Conservation (phyloP, 2,113 vertebrate genomes). For the Neolamprologus variostigma region DNA sequence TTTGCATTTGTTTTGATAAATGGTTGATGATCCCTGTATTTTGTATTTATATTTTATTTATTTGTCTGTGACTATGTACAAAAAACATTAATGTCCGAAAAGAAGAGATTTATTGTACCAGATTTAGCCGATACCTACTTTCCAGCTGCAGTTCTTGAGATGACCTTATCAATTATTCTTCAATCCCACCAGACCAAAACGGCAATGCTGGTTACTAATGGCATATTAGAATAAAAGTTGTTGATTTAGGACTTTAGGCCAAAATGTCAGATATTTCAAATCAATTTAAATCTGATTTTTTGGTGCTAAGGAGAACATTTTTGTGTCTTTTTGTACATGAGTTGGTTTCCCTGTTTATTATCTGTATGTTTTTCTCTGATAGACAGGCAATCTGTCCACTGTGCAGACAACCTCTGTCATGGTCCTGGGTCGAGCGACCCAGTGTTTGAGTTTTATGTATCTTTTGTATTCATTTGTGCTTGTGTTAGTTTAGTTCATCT, state of each 20-base stretch:
- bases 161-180: neutral
- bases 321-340: neutral
- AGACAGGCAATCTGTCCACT: neutral
- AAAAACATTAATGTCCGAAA: neutral
- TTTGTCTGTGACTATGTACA: neutral
- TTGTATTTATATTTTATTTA: neutral
- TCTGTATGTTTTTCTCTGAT: neutral
- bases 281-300: neutral
- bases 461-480: neutral
- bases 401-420: neutral
- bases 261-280: neutral
- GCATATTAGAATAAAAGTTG: neutral
- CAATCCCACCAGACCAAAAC: neutral
- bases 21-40: neutral
- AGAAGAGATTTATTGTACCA: neutral
- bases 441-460: neutral
- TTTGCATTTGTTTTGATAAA: neutral
- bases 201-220: neutral
- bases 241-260: neutral
- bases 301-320: accelerated
- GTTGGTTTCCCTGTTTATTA: neutral
- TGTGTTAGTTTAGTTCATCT: too few relatives aligned
- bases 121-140: neutral
- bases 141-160: neutral
- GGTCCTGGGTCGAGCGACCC: neutral